Percentiles rank a stretch among this genome's conserved stretches.
Evolutionary conservation across 1,140 invertebrate genomes (phyloP).

Genomic region (Hylaeus anthracinus): DNA sequence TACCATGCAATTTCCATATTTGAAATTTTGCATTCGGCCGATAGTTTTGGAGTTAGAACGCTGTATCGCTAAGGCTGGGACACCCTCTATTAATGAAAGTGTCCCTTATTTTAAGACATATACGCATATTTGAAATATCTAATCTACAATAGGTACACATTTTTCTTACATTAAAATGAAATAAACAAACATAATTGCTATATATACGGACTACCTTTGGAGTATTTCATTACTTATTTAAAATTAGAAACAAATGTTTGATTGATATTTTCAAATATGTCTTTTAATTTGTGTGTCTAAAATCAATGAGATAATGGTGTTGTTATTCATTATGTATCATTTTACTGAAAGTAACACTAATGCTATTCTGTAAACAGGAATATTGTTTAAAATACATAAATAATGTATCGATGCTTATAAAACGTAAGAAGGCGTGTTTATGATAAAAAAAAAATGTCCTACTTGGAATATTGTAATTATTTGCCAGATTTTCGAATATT

Average conservation of each 20-base stretch:
- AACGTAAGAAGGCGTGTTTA: background rate
- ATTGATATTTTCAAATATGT: background rate
- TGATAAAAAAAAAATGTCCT: background rate
- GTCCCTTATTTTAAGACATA: background rate
- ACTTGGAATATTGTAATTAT: background rate
- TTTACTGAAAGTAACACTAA: background rate
- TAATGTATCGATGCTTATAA: background rate
- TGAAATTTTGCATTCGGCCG: too few species aligned
- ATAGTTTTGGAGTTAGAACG: too few species aligned
- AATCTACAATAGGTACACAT: background rate
- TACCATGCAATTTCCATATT: too few species aligned
- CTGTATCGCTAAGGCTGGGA: too few species aligned
- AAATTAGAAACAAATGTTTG: background rate
- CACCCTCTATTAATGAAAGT: background rate
- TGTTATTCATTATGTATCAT: background rate
- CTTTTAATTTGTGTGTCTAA: background rate
- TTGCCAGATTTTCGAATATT: background rate
- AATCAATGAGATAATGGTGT: conserved; percentile 1
- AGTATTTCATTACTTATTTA: conserved; percentile 18
- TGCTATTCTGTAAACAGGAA: background rate
- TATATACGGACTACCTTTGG: conserved; percentile 36
- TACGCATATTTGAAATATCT: background rate
- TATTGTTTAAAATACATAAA: background rate
- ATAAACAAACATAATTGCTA: conserved; percentile 16
- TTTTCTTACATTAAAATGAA: background rate